phyloP scores from a whole-genome alignment of 2,888 invertebrate species.

The Scelioninae gen. 2 region DNA sequence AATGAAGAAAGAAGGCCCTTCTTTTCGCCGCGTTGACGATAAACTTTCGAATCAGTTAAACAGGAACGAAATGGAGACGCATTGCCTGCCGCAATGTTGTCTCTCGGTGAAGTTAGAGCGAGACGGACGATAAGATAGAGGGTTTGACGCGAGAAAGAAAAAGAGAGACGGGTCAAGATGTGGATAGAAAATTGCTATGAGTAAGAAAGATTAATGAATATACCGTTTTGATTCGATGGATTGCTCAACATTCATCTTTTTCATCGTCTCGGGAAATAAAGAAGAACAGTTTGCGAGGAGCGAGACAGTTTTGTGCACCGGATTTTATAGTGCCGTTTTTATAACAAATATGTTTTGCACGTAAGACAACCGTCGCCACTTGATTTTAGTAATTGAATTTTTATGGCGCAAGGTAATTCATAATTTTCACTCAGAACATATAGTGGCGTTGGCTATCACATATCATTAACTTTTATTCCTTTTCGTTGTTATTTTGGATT shows the following conservation, averaged over 20 bases:
- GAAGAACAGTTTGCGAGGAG: background rate
- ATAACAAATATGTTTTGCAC: no score
- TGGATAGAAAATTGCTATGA: conserved; percentile 45
- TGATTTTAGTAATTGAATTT: no score
- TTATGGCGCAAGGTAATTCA: no score
- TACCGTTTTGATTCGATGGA: conserved; percentile 26
- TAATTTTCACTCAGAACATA: no score
- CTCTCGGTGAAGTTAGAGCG: conserved; percentile 44
- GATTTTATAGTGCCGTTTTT: conserved; percentile 3
- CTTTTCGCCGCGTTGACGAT: conserved; percentile 70
- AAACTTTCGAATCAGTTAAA: conserved; percentile 74
- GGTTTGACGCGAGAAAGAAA: conserved; percentile 20
- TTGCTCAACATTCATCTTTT: conserved; percentile 25
- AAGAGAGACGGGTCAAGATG: conserved; percentile 44
- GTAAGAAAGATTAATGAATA: conserved; percentile 53
- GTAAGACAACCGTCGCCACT: no score
- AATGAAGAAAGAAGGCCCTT: conserved; percentile 60
- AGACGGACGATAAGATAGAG: conserved; percentile 39
- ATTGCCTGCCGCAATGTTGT: conserved; percentile 63
- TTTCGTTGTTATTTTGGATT: no score
- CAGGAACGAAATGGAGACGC: conserved; percentile 69
- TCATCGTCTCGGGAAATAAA: conserved; percentile 10
- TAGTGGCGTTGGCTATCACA: no score
- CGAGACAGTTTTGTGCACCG: background rate
- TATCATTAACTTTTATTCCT: no score